Base-by-base conservation (phyloP, 2,113 vertebrate genomes). In the Pachypanchax playfairii region DNA sequence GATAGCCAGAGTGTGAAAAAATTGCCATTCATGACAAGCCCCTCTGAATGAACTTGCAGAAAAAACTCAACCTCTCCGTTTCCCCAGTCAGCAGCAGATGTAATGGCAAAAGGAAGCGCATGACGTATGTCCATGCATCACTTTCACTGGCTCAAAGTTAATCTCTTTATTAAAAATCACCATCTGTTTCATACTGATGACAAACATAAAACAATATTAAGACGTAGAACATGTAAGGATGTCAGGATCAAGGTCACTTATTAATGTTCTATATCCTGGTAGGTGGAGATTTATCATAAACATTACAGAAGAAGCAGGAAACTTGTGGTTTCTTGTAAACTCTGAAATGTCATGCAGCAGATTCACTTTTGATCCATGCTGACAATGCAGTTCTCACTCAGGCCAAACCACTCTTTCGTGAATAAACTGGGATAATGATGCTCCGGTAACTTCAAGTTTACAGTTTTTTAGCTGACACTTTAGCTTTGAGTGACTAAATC, bases 291-390 rank as follows among this genome's bases (percentile, higher is more conserved):
- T 24, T 24, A 46, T 60, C 18, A 22, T 21, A 51, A 29, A 20
- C 13, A 48, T 46, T 75, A 78, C 64, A 33, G 13, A n/a, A 41
- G 70, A 75, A 86, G 47, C 65, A 65, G 73, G 70, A 83, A 81
- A 70, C 31, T 3, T 2, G 20, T 26, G 33, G 64, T 48, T 87
- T 82, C 75, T 73, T 73, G 85, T 64, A 79, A 87, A 75, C 20
- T 24, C 17, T 65, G 41, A 22, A 66, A 51, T 42, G 6, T 81
- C 63, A 0, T n/a, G 31, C 41, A 42, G 39, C 22, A 8, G 8
- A 44, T 18, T 7, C 13, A 0, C 21, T 33, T 49, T 28, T 6
- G 6, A 47, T 25, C 25, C n/a, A 24, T 24, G 3, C 43, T 61
- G 57, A 67, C 58, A 6, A 1, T 13, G 39, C 63, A 20, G 21